These are phyloP conservation scores for Atopsyche davidsoni DNA, from an alignment of 1,140 invertebrate genomes.

Conservation along the genomic window DNA sequence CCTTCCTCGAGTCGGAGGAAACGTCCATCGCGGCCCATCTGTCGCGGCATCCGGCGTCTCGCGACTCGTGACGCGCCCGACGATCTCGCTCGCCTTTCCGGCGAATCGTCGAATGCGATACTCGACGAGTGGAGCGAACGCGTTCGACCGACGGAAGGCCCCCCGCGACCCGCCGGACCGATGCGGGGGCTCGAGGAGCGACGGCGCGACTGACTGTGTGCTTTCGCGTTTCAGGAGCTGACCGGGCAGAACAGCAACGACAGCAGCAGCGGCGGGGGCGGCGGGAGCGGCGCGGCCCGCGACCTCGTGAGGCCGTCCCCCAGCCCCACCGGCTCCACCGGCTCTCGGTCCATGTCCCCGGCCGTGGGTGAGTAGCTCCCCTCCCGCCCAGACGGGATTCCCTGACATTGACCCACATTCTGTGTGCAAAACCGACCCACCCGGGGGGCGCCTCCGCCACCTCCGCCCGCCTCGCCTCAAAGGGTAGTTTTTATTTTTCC, in stretches of 20 bases:
- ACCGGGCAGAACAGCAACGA: slow-evolving; percentile 80
- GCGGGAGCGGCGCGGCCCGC: slow-evolving; percentile 66
- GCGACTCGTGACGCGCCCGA: no score
- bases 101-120: no score
- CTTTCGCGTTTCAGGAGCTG: slow-evolving; percentile 65
- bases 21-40: no score
- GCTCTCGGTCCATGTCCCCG: slow-evolving; percentile 92
- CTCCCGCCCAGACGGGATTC: slow-evolving; percentile 44
- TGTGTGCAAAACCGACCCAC: slow-evolving; percentile 29
- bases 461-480: slow-evolving; percentile 48
- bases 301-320: slow-evolving; percentile 82
- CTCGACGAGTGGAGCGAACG: no score
- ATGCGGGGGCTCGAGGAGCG: no score
- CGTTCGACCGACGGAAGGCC: no score
- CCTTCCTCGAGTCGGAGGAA: no score
- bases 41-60: no score
- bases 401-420: slow-evolving; percentile 56
- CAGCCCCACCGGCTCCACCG: slow-evolving; percentile 86
- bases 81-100: no score
- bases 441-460: slow-evolving; percentile 25
- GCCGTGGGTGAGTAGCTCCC: slow-evolving; percentile 73
- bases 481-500: slow-evolving; percentile 38
- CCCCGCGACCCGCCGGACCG: no score
- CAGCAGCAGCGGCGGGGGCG: slow-evolving; percentile 56
- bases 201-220: no score